Evolutionary conservation across 2,888 invertebrate genomes (phyloP).

Genomic region (Euclidia mi): DNA sequence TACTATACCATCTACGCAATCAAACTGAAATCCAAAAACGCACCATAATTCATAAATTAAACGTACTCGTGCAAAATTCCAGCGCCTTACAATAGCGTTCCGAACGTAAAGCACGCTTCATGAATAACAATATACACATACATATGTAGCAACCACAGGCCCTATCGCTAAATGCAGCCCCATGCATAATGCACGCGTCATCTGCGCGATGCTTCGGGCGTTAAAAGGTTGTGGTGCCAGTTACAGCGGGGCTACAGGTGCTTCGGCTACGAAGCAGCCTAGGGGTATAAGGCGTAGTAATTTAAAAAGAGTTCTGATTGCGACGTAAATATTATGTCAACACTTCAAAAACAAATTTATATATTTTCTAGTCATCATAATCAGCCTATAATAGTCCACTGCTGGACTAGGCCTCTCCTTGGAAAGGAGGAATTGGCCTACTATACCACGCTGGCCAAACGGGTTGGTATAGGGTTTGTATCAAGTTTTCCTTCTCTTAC

Average conservation of each 20-base stretch:
- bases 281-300: too few species aligned
- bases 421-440: too few species aligned
- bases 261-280: too few species aligned
- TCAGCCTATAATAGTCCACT: too few species aligned
- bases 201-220: slow-evolving; percentile 73
- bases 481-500: too few species aligned
- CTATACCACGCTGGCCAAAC: too few species aligned
- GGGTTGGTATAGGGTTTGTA: too few species aligned
- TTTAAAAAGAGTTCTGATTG: too few species aligned
- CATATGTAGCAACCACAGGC: slow-evolving; percentile 52
- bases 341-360: too few species aligned
- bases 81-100: slow-evolving; percentile 36
- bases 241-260: slow-evolving; percentile 39
- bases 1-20: not conserved
- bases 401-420: too few species aligned
- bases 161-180: slow-evolving; percentile 80
- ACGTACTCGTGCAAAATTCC: slow-evolving; percentile 25
- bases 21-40: not conserved
- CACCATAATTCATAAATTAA: slow-evolving; percentile 12
- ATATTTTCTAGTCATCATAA: too few species aligned
- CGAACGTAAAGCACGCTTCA: slow-evolving; percentile 42
- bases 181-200: slow-evolving; percentile 86
- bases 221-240: slow-evolving; percentile 41
- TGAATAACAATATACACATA: slow-evolving; percentile 56
- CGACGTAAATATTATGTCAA: too few species aligned